These are phyloP conservation scores for Araneus ventricosus DNA, from an alignment of 1,140 invertebrate genomes.

Conservation along the genomic window DNA sequence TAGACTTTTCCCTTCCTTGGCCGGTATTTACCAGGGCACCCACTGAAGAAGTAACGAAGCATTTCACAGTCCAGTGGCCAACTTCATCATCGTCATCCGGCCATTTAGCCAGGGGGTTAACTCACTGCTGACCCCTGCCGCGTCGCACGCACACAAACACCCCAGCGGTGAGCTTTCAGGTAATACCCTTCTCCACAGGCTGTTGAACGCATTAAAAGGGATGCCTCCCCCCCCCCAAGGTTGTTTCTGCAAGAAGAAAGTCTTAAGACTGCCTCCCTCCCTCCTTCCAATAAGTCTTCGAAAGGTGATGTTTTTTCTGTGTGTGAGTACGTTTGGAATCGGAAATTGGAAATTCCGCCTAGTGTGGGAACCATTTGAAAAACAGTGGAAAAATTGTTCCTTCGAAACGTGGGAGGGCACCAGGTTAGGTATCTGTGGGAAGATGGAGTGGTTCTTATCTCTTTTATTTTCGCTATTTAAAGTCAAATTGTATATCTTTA, in stretches of 20 bases:
- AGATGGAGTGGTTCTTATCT: not conserved
- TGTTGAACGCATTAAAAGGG: conserved; percentile 39
- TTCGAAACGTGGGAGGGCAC: conserved; percentile 40
- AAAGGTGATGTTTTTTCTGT: too few species aligned
- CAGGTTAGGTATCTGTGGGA: conserved; percentile 23
- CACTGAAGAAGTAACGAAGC: conserved; percentile 40
- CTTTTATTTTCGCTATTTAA: not conserved
- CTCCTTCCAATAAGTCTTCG: not conserved
- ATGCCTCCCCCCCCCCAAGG: not conserved
- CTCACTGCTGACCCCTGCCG: conserved; percentile 10
- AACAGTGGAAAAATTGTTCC: not conserved
- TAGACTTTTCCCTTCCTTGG: not conserved
- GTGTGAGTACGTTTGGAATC: conserved; percentile 27
- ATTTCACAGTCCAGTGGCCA: conserved; percentile 66
- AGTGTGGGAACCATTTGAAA: conserved; percentile 21
- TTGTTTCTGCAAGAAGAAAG: not conserved
- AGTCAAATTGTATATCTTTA: not conserved
- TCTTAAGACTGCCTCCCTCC: not conserved
- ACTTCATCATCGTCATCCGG: conserved; percentile 62
- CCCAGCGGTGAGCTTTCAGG: conserved; percentile 33
- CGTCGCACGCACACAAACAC: conserved; percentile 25
- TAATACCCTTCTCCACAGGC: conserved; percentile 51
- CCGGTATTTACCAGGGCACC: not conserved
- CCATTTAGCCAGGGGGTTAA: conserved; percentile 52
- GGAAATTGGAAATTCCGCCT: conserved; percentile 62